phyloP scores from a whole-genome alignment of 2,113 vertebrate genomes.

The Osmerus eperlanus region DNA sequence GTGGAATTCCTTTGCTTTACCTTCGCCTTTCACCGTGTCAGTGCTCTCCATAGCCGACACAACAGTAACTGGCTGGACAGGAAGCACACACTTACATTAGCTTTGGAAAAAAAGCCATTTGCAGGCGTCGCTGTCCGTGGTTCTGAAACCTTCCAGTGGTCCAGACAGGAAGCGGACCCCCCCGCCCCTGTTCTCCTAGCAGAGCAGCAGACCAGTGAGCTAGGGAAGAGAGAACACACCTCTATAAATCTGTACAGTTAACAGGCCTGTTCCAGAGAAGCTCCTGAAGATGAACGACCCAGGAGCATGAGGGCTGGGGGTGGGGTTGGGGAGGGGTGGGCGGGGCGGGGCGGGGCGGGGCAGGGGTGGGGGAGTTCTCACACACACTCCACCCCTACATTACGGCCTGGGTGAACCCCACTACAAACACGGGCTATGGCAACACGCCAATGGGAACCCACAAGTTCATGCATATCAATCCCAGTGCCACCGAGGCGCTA shows the following conservation, averaged over 20 bases:
- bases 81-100: too few species aligned
- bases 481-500: constrained; percentile 13
- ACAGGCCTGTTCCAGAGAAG: constrained; percentile 23
- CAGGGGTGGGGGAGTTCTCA: not conserved
- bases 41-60: too few species aligned
- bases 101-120: too few species aligned
- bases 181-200: too few species aligned
- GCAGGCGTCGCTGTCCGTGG: not conserved
- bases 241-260: constrained; percentile 25
- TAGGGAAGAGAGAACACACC: constrained; percentile 9
- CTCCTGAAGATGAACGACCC: constrained; percentile 47
- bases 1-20: too few species aligned
- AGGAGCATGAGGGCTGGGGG: constrained; percentile 21
- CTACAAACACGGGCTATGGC: constrained; percentile 5
- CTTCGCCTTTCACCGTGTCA: too few species aligned
- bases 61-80: too few species aligned
- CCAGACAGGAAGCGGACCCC: too few species aligned
- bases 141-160: not conserved
- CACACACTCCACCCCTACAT: constrained; percentile 6
- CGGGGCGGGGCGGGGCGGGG: too few species aligned
- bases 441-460: constrained; percentile 49
- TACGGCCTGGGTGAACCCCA: not conserved
- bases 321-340: too few species aligned
- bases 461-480: constrained; percentile 50
- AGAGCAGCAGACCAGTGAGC: not conserved